Conservation (phyloP, 1,140 invertebrate genomes). For the Orchestia grillus region DNA sequence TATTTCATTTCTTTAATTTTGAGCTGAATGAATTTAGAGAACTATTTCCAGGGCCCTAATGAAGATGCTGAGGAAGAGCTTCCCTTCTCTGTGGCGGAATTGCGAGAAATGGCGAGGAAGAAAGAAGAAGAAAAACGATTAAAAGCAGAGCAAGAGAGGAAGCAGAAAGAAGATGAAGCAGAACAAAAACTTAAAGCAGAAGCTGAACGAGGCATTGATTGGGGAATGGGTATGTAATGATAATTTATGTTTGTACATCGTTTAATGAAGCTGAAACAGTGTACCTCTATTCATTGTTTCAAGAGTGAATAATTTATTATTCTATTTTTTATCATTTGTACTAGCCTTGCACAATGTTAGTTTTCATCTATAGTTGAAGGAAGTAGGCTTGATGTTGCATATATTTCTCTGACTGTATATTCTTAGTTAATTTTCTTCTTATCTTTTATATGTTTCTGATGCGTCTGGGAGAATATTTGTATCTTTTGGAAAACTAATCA, state of each 20-base stretch:
- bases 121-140: constrained; percentile 75
- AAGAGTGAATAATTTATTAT: too few species aligned
- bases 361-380: background rate
- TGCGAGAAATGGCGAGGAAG: constrained; percentile 78
- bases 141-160: constrained; percentile 70
- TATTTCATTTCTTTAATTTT: background rate
- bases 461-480: background rate
- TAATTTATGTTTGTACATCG: background rate
- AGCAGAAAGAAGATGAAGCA: constrained; percentile 74
- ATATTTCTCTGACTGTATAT: background rate
- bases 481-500: background rate
- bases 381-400: background rate
- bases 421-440: too few species aligned
- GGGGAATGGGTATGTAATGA: constrained; percentile 84
- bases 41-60: constrained; percentile 77
- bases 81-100: constrained; percentile 82
- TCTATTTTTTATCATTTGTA: too few species aligned
- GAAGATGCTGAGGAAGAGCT: constrained; percentile 90
- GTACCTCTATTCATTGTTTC: too few species aligned
- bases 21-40: too few species aligned
- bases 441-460: background rate
- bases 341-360: background rate
- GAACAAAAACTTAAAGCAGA: constrained; percentile 70
- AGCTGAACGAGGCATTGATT: constrained; percentile 84
- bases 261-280: too few species aligned